Base-by-base conservation (phyloP, 2,888 invertebrate species). In the Tenthredo notha region DNA sequence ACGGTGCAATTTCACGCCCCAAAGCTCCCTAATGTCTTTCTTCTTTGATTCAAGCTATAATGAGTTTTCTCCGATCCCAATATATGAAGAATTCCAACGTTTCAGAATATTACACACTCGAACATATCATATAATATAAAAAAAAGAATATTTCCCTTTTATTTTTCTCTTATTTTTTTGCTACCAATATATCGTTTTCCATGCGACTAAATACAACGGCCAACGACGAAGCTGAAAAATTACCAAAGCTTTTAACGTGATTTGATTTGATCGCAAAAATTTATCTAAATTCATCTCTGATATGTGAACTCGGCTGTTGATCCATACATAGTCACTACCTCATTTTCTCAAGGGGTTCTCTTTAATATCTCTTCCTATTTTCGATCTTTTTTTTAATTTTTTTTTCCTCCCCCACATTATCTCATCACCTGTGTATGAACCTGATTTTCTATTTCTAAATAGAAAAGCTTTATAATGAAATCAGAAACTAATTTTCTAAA, bases 1-100 rank as follows among this genome's bases (percentile, higher is more conserved):
- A 77, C 50, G 50, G 77, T 78, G 58, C 78, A 78, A 78, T 78
- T 78, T 78, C 78, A 78, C 78, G 78, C 29, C 58, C 58, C n/a
- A 37, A 78, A 78, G 40, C 33, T 78, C 54, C 54, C 37, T 33
- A 77, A 77, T 54, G 77, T 77, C 54, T 50, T 54, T 50, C 25
- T 67, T 67, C 33, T 58, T 78, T 37, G 78, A 78, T 78, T 78
- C 58, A 33, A 21, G 58, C 37, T 33, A 18, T 33, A 18, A 58
- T 37, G 50, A 75, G 75, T 75, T 75, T 50, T 9, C 50, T 75
- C 9, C 40, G 43, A 25, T 25, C 15, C 12, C 25, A 15, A 21
- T 2, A 40, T 25, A 21, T 7, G 21, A 12, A n/a, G n/a, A 10
- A 33, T 25, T 40, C 37, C 54, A 6, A 33, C 75, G 15, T 67